phyloP scores from a whole-genome alignment of 2,888 invertebrate species.

The Tipula vernalis region DNA sequence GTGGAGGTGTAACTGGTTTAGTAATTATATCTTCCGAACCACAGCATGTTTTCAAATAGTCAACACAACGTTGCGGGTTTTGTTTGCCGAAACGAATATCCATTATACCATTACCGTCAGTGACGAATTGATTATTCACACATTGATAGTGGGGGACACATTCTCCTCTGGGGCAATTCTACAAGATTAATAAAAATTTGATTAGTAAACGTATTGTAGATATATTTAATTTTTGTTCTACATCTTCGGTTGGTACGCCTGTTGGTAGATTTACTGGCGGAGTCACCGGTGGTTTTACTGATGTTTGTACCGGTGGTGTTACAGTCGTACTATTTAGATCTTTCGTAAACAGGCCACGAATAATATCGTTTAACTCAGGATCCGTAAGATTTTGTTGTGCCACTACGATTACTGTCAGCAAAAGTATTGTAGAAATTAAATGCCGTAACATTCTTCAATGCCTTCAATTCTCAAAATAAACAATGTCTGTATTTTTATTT shows the following conservation, averaged over 20 bases:
- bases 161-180: conserved; percentile 38
- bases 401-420: not conserved
- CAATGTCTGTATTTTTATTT: no score
- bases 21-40: conserved; percentile 21
- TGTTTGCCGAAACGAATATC: conserved; percentile 52
- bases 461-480: no score
- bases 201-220: not conserved
- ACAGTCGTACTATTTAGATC: not conserved
- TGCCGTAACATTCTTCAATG: not conserved
- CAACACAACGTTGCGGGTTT: conserved; percentile 13
- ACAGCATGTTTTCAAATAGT: conserved; percentile 28
- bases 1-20: conserved; percentile 18
- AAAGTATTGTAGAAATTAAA: not conserved
- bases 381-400: not conserved
- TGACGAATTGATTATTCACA: conserved; percentile 48
- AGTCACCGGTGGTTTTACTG: not conserved
- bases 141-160: conserved; percentile 74
- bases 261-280: not conserved
- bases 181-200: not conserved
- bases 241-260: not conserved
- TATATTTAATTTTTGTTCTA: not conserved
- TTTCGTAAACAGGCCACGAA: not conserved
- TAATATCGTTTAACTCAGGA: not conserved
- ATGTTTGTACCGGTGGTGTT: not conserved
- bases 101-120: conserved; percentile 57